phyloP scores from a whole-genome alignment of 2,797 vertebrate species.

The Ctenopoma multispine region DNA sequence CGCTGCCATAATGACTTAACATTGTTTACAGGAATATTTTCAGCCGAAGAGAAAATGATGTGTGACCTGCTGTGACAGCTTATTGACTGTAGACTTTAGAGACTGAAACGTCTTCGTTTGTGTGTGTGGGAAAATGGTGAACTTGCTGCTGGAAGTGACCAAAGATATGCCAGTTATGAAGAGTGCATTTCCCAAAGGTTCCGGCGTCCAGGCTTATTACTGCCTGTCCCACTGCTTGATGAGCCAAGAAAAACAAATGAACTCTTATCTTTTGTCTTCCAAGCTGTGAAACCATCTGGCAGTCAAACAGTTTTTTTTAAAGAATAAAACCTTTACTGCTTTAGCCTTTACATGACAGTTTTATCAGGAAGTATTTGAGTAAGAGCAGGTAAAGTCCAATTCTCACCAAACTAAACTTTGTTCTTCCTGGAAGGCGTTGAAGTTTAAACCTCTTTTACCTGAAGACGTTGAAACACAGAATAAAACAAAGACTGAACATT shows the following conservation, averaged over 20 bases:
- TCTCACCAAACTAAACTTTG: no score
- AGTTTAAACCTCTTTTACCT: no score
- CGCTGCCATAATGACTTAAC: conserved; percentile 6
- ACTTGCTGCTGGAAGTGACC: conserved; percentile 34
- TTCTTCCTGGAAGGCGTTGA: no score
- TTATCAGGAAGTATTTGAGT: background rate
- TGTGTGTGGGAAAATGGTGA: conserved; percentile 47
- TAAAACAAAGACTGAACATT: no score
- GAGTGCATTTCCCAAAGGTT: conserved; percentile 36
- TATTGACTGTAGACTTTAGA: conserved; percentile 35
- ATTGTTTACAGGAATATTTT: conserved; percentile 37
- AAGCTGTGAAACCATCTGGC: conserved; percentile 38
- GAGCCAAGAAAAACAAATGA: conserved; percentile 62
- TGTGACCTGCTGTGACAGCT: conserved; percentile 15
- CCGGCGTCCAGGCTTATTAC: conserved; percentile 25
- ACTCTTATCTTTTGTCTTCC: conserved; percentile 43
- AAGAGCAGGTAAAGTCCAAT: background rate
- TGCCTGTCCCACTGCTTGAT: conserved; percentile 18
- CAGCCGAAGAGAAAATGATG: conserved; percentile 11
- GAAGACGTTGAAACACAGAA: no score
- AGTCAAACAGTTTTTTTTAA: conserved; percentile 1
- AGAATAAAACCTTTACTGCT: conserved; percentile 18
- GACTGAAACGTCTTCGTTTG: conserved; percentile 11
- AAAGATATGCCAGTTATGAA: conserved; percentile 43
- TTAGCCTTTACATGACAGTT: conserved; percentile 17